phyloP scores from a whole-genome alignment of 2,113 vertebrate genomes.

The Catharus fuscescens region DNA sequence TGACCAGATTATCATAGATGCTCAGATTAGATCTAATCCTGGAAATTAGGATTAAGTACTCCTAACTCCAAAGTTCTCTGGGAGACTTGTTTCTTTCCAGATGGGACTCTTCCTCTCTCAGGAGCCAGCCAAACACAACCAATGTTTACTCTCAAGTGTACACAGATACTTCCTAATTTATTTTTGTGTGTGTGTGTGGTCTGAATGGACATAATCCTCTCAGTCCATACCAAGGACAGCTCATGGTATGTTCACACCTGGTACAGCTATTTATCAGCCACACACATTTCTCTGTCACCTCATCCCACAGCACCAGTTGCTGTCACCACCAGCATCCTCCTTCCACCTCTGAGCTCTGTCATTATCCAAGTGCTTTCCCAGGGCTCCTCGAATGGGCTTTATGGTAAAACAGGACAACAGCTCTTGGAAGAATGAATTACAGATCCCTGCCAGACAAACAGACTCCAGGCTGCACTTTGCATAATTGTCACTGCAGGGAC shows the following conservation, averaged over 20 bases:
- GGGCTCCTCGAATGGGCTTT: neutral
- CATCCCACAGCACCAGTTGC: neutral
- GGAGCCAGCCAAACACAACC: neutral
- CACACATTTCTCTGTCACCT: neutral
- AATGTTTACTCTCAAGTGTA: neutral
- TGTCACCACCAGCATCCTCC: neutral
- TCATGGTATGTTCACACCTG: neutral
- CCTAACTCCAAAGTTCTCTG: neutral
- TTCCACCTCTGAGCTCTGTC: neutral
- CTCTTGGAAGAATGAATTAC: neutral
- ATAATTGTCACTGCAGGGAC: neutral
- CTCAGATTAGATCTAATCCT: neutral
- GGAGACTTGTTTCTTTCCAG: neutral
- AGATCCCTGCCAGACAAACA: constrained; percentile 3
- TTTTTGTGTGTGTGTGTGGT: neutral
- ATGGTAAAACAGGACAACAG: neutral
- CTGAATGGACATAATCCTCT: neutral
- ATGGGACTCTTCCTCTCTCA: neutral
- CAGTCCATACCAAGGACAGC: neutral
- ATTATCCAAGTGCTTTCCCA: neutral
- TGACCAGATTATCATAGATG: neutral
- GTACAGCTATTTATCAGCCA: neutral
- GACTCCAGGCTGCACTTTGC: neutral
- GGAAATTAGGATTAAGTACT: neutral
- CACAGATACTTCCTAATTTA: neutral